These are phyloP conservation scores for Hedychridium roseum DNA, from an alignment of 2,888 invertebrate species.

Conservation along the genomic window DNA sequence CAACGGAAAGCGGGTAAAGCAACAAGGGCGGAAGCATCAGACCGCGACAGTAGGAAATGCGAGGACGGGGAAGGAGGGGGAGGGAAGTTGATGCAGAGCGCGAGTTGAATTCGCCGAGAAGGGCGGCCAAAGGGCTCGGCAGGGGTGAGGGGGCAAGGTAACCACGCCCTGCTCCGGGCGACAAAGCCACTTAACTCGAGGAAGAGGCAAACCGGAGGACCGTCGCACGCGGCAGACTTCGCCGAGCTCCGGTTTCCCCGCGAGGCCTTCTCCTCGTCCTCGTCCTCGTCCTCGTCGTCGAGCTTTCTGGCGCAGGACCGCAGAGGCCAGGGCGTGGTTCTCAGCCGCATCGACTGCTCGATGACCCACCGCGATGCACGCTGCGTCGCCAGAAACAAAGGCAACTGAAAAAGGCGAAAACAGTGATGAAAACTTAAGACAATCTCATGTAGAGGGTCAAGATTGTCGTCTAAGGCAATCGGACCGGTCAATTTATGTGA, in stretches of 20 bases:
- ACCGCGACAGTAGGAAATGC: too few species aligned
- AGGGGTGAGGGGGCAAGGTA: neutral
- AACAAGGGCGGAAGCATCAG: too few species aligned
- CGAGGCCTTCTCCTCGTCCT: too few species aligned
- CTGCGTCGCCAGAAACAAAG: neutral
- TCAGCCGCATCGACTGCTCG: neutral
- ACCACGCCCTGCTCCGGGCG: constrained; percentile 6
- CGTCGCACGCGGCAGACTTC: constrained; percentile 5
- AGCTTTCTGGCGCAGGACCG: neutral
- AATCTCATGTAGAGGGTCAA: too few species aligned
- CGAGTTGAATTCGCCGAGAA: neutral
- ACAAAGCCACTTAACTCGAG: constrained; percentile 9
- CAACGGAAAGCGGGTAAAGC: neutral
- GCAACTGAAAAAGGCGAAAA: too few species aligned
- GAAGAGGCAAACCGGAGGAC: constrained; percentile 1
- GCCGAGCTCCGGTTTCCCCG: neutral
- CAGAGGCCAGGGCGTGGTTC: constrained; percentile 1
- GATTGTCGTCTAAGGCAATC: too few species aligned
- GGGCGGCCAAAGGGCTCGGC: neutral
- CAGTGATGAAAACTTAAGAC: too few species aligned
- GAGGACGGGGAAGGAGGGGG: too few species aligned
- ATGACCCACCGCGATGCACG: neutral
- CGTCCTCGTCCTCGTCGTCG: neutral
- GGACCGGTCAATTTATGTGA: too few species aligned
- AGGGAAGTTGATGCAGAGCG: too few species aligned